phyloP scores from a whole-genome alignment of 2,888 invertebrate genomes.

The Schizaphis graminum region DNA sequence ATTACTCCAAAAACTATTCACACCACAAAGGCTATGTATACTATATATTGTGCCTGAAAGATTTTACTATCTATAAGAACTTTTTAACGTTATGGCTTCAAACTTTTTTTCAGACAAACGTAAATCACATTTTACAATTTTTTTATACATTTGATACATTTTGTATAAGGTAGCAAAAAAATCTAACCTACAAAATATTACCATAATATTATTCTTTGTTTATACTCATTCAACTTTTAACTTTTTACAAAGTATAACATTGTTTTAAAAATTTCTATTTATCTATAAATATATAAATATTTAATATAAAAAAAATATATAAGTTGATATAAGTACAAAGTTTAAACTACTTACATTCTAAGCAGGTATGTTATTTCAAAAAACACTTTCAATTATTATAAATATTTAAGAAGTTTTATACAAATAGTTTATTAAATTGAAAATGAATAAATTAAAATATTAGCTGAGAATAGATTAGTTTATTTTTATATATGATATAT shows the following conservation, averaged over 20 bases:
- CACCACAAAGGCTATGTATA: not conserved
- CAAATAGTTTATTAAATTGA: not conserved
- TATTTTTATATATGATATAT: not conserved
- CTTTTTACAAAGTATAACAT: not conserved
- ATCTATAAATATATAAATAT: not conserved
- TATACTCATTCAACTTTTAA: not conserved
- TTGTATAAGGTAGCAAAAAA: not conserved
- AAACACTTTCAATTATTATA: not conserved
- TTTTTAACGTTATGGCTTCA: slow-evolving; percentile 17
- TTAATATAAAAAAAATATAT: not conserved
- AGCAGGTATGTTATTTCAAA: not conserved
- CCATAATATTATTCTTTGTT: not conserved
- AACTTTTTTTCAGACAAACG: slow-evolving; percentile 32
- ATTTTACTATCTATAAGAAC: slow-evolving; percentile 1
- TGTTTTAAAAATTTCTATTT: not conserved
- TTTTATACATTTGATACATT: not conserved
- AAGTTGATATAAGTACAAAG: not conserved
- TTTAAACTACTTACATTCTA: not conserved
- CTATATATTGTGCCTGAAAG: not conserved
- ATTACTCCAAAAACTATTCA: slow-evolving; percentile 50
- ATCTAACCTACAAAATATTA: not conserved
- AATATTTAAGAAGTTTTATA: not conserved
- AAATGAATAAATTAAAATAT: not conserved
- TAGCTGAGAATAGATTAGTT: not conserved
- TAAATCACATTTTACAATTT: not conserved